These are phyloP conservation scores for Erynnis tages DNA, from an alignment of 2,888 invertebrate genomes.

Conservation along the genomic window DNA sequence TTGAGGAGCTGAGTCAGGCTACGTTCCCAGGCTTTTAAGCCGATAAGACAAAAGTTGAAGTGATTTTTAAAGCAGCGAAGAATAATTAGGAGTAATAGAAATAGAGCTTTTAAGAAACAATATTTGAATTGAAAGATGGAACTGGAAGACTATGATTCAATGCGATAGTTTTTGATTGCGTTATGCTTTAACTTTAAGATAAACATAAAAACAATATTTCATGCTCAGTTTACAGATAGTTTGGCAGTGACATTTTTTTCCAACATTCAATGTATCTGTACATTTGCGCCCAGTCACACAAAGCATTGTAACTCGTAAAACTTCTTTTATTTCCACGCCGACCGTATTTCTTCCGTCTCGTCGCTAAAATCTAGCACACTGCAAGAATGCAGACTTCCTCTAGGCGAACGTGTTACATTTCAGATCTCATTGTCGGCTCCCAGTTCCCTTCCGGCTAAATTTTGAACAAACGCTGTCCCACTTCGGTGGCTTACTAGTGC, in stretches of 20 bases:
- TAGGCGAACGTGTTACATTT: conserved; percentile 19
- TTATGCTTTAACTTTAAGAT: no score
- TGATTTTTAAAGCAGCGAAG: not conserved
- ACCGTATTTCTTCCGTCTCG: conserved; percentile 8
- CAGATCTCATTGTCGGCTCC: conserved; percentile 22
- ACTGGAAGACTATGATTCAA: no score
- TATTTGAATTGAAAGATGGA: no score
- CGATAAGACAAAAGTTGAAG: not conserved
- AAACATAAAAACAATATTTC: no score
- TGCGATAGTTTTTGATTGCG: no score
- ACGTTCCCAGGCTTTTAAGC: conserved; percentile 17
- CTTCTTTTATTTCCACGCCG: not conserved
- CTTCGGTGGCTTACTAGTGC: not conserved
- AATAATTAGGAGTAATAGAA: not conserved
- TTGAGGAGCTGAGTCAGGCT: conserved; percentile 12
- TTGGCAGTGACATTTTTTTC: no score
- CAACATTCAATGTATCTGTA: no score
- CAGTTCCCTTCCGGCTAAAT: conserved; percentile 6
- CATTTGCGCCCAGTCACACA: not conserved
- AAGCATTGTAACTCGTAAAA: not conserved
- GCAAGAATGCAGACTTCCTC: conserved; percentile 19
- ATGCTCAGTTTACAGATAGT: no score
- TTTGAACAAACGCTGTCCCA: conserved; percentile 14
- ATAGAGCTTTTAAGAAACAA: not conserved
- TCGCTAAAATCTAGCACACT: conserved; percentile 20